These are phyloP conservation scores for Ophion obscuratus DNA, from an alignment of 2,888 invertebrate genomes.

Conservation along the genomic window DNA sequence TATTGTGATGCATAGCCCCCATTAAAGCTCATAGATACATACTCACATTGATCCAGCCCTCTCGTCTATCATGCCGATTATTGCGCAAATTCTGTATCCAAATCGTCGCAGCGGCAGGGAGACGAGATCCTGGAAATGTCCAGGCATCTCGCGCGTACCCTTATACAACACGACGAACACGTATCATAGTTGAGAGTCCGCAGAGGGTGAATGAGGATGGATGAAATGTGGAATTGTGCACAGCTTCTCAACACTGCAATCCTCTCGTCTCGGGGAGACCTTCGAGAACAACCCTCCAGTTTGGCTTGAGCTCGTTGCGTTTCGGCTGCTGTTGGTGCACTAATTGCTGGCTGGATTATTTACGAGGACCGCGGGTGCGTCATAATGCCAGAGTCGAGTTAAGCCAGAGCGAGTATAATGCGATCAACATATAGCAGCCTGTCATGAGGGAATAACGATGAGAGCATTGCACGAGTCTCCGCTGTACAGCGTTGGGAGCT, in stretches of 20 bases:
- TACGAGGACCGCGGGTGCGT: slow-evolving; percentile 56
- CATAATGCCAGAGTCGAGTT: slow-evolving; percentile 52
- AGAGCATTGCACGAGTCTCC: slow-evolving; percentile 36
- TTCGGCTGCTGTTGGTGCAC: slow-evolving; percentile 63
- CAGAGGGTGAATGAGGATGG: slow-evolving; percentile 3
- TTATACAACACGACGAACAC: slow-evolving; percentile 46
- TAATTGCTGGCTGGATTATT: slow-evolving; percentile 68
- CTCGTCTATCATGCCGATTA: slow-evolving; percentile 70
- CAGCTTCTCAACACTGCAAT: slow-evolving; percentile 47
- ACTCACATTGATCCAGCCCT: slow-evolving; percentile 28
- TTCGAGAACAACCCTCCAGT: slow-evolving; percentile 56
- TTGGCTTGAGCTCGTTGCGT: slow-evolving; percentile 54
- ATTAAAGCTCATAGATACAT: slow-evolving; percentile 39
- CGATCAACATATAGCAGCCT: slow-evolving; percentile 42
- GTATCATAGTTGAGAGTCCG: slow-evolving; percentile 14
- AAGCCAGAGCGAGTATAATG: background rate
- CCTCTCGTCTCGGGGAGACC: slow-evolving; percentile 56
- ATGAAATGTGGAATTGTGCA: slow-evolving; percentile 66
- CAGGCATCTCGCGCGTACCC: slow-evolving; percentile 34
- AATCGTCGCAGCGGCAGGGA: slow-evolving; percentile 62
- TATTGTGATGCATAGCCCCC: slow-evolving; percentile 30
- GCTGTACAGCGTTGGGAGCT: slow-evolving; percentile 17
- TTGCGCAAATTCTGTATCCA: slow-evolving; percentile 74
- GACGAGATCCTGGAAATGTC: slow-evolving; percentile 48
- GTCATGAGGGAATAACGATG: slow-evolving; percentile 44